A percentile compares a stretch with the other conserved stretches of the same genome.
phyloP scores from a whole-genome alignment of 2,113 vertebrate species.

The Vidua chalybeata region DNA sequence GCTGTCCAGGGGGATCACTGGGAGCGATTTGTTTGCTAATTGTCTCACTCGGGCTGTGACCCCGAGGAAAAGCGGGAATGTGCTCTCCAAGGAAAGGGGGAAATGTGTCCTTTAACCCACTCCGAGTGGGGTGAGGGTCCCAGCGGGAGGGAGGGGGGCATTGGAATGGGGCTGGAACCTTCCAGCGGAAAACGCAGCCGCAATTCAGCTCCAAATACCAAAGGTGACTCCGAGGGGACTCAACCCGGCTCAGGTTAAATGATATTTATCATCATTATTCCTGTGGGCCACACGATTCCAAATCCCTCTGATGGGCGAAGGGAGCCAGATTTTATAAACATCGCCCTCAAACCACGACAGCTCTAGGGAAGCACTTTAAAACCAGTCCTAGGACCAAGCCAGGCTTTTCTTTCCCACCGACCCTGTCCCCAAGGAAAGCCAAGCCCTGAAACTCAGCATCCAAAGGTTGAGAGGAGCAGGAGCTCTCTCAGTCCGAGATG shows the following conservation, averaged over 20 bases:
- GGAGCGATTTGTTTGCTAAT: not conserved
- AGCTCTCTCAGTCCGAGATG: not conserved
- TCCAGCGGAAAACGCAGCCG: not conserved
- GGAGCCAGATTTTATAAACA: not conserved
- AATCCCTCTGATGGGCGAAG: not conserved
- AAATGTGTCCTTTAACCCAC: not conserved
- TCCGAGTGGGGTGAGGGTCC: not conserved
- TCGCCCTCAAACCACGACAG: not conserved
- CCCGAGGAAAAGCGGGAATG: not conserved
- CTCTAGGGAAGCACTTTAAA: not conserved
- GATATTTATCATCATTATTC: not conserved
- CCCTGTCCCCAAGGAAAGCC: not conserved
- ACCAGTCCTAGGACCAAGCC: not conserved
- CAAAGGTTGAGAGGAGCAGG: not conserved
- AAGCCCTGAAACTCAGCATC: not conserved
- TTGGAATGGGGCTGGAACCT: not conserved
- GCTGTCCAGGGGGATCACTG: not conserved
- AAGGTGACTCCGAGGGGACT: not conserved
- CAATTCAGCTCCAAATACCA: not conserved
- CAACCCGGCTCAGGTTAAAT: not conserved
- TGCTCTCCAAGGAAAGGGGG: not conserved
- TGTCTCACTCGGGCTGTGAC: not conserved
- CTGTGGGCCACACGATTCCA: not conserved
- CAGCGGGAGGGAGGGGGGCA: not conserved
- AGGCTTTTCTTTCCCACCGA: not conserved